A percentile compares a stretch with the other conserved stretches of the same genome.
Conservation (phyloP, 2,888 invertebrate genomes). For the Iselma pallidipennis region DNA sequence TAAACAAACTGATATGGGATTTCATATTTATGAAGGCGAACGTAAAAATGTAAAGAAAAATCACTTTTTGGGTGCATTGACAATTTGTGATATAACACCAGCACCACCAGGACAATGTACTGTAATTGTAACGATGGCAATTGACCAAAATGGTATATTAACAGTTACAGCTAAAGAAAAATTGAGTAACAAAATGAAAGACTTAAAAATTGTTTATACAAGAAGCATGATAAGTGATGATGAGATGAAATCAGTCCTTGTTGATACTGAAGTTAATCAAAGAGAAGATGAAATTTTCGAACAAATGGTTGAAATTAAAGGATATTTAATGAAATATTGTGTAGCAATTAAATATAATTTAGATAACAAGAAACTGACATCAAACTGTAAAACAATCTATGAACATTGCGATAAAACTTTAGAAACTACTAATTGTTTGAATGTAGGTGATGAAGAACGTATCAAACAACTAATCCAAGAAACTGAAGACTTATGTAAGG, state of each 20-base stretch:
- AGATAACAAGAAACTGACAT: slow-evolving; percentile 2
- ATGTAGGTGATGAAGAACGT: slow-evolving; percentile 3
- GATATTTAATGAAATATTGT: slow-evolving; percentile 17
- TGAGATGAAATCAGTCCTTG: too few relatives aligned
- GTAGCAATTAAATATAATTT: slow-evolving; percentile 14
- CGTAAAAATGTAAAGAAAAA: slow-evolving; percentile 23
- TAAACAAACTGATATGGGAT: slow-evolving; percentile 19
- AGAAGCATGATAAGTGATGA: too few relatives aligned
- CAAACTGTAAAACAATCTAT: neutral
- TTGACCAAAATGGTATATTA: slow-evolving; percentile 8
- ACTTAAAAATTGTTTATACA: too few relatives aligned
- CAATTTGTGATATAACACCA: slow-evolving; percentile 23
- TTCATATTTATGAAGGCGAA: slow-evolving; percentile 33
- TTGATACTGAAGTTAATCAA: slow-evolving; percentile 22
- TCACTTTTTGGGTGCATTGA: slow-evolving; percentile 20
- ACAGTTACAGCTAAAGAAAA: too few relatives aligned
- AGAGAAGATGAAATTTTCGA: slow-evolving; percentile 21
- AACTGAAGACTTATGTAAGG: neutral
- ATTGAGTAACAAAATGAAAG: too few relatives aligned
- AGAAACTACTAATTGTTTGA: neutral
- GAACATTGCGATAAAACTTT: neutral
- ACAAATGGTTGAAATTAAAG: slow-evolving; percentile 28
- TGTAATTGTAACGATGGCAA: too few relatives aligned
- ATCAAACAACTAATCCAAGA: neutral
- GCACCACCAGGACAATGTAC: slow-evolving; percentile 2